Evolutionary conservation across 2,113 vertebrate genomes (phyloP).

Genomic region (Ramphastos sulfuratus): DNA sequence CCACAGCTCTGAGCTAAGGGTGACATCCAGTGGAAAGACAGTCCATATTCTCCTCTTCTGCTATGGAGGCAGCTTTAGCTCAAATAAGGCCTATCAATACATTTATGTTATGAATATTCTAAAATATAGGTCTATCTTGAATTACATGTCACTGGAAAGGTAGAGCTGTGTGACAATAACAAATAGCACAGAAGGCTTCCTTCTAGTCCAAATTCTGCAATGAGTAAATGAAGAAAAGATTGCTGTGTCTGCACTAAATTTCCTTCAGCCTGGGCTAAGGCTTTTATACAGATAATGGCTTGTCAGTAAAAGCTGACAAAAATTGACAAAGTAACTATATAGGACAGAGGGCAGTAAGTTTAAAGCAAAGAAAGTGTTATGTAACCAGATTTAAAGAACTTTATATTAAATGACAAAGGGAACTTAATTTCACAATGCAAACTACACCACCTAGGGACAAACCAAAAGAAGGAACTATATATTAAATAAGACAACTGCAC

Average conservation of each 20-base stretch:
- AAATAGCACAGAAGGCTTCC: neutral
- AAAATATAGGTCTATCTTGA: neutral
- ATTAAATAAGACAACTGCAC: neutral
- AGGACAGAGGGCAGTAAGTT: neutral
- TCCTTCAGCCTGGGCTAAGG: neutral
- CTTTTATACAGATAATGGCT: neutral
- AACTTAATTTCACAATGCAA: neutral
- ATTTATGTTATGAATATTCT: neutral
- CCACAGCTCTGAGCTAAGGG: slow-evolving; percentile 25
- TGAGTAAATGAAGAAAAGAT: neutral
- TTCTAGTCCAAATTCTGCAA: neutral
- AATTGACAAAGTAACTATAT: neutral
- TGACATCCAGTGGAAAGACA: slow-evolving; percentile 67
- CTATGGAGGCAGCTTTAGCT: neutral
- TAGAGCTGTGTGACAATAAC: neutral
- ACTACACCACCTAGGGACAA: neutral
- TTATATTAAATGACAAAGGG: neutral
- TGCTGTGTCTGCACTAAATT: neutral
- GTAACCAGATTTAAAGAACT: neutral
- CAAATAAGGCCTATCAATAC: neutral
- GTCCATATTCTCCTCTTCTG: neutral
- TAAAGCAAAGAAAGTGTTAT: neutral
- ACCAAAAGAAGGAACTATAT: neutral
- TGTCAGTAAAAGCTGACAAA: neutral
- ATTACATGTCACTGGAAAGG: neutral